Conservation (phyloP, 2,113 vertebrate genomes). For the Cranoglanis bouderius region DNA sequence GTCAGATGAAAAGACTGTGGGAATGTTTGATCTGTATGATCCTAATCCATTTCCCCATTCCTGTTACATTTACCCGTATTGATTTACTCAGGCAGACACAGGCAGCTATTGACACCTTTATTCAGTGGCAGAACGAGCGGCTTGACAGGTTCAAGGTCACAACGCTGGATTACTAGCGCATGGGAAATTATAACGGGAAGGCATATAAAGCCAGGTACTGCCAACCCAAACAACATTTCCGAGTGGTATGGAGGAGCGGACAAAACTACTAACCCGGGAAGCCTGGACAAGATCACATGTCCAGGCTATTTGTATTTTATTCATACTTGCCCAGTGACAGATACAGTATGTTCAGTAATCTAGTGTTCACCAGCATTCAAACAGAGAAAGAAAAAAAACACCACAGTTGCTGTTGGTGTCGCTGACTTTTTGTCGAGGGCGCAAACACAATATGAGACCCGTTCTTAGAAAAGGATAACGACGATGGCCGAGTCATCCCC, state of each 20-base stretch:
- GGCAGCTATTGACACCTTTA: constrained; percentile 17
- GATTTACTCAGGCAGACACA: constrained; percentile 13
- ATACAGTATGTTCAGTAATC: neutral
- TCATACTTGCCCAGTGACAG: neutral
- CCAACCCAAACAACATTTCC: neutral
- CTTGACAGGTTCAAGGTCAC: constrained; percentile 50
- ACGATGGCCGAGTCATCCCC: neutral
- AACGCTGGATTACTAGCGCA: constrained; percentile 33
- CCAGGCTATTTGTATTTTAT: neutral
- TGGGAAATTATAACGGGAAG: neutral
- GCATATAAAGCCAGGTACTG: neutral
- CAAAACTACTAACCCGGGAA: neutral
- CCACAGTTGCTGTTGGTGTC: neutral
- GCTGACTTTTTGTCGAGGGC: neutral
- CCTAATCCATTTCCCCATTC: constrained; percentile 44
- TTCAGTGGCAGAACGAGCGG: constrained; percentile 20
- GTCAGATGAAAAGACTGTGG: constrained; percentile 49
- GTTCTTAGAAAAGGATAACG: neutral
- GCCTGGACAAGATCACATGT: neutral
- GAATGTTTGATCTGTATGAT: constrained; percentile 55
- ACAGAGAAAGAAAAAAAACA: neutral
- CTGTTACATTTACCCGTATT: constrained; percentile 22
- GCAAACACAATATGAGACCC: neutral
- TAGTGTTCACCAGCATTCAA: neutral
- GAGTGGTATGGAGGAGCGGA: neutral